phyloP scores from a whole-genome alignment of 2,797 vertebrate species.

The Sebastes taczanowskii region DNA sequence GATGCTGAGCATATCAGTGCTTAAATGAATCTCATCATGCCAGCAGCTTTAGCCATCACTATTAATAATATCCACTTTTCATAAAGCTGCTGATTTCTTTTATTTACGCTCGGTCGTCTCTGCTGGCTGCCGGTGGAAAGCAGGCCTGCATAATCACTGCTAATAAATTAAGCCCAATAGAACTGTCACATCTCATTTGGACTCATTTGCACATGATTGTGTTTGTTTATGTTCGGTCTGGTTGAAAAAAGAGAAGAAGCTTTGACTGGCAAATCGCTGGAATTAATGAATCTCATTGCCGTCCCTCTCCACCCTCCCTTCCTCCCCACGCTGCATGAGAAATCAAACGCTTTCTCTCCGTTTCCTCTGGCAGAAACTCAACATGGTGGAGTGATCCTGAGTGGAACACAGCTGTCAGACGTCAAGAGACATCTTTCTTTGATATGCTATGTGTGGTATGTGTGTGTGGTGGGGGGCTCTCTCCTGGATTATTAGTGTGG shows the following conservation, averaged over 20 bases:
- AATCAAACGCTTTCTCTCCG: conserved; percentile 65
- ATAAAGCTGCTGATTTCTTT: conserved; percentile 78
- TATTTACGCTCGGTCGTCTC: conserved; percentile 72
- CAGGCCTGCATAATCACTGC: conserved; percentile 74
- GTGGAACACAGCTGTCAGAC: conserved; percentile 70
- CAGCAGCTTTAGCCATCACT: conserved; percentile 68
- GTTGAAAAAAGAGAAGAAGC: conserved; percentile 56
- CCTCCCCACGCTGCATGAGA: conserved; percentile 39
- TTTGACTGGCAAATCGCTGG: conserved; percentile 78
- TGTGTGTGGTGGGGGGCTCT: conserved; percentile 2
- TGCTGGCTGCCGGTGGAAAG: conserved; percentile 68
- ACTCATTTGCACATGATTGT: conserved; percentile 81
- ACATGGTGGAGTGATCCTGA: conserved; percentile 56
- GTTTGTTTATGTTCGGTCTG: conserved; percentile 81
- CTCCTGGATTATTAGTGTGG: conserved; percentile 52
- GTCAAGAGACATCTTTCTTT: conserved; percentile 61
- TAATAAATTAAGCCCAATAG: conserved; percentile 84
- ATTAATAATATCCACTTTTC: conserved; percentile 82
- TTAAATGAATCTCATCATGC: conserved; percentile 74
- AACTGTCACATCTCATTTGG: conserved; percentile 84
- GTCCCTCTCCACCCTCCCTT: conserved; percentile 19
- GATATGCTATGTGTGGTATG: conserved; percentile 26
- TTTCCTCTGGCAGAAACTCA: conserved; percentile 62
- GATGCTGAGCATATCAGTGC: conserved; percentile 55
- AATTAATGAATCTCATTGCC: conserved; percentile 78